Evolutionary conservation across 2,888 invertebrate species (phyloP), one percentile per base, ranked within the genome.

Genomic region (Amblyjoppa fuscipennis): DNA sequence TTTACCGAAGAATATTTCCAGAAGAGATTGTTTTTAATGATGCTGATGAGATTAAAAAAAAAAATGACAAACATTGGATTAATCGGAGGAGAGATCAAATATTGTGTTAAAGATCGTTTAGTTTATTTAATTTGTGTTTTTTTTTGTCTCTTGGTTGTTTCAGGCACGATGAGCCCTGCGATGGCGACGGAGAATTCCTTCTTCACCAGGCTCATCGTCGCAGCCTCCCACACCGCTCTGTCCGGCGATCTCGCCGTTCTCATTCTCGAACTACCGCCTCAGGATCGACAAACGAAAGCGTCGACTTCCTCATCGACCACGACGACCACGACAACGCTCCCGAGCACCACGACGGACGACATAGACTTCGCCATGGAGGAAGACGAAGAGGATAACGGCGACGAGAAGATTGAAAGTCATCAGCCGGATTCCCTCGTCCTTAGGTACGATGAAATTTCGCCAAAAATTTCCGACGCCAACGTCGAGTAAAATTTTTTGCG

Each of bases 231-330:
- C 93, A 96, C 96, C 84, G 97, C 97, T 45, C 95, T 98, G 89
- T 97, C 97, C 89, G 97, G 97, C 88, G 97, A 98, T 94, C 96
- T 98, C 84, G 96, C 96, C 93, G 96, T 98, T 89, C 96, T 96
- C 93, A 96, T 97, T 90, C 91, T 94, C 71, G 95, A 95, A 25
- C 93, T 95, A 74, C 89, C 91, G 20, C 64, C 87, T 31, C 84
- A 88, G 78, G 83, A 90, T 80, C 91, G 94, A 64, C 77, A 59
- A 59, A 61, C 83, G 68, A 86, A 77, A 45, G 90, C 93, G 69
- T 91, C 95, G 89, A 94, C 94, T 88, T 91, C 94, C 81, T 88
- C 94, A 61, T 75, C 85, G 25, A 89, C 91, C 81, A 93, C 93
- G 45, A 94, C 94, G 45, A 92, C 94, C 81, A 92, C 93, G 53